Base-by-base conservation (phyloP, 2,113 vertebrate species). In the Elephantulus edwardii region DNA sequence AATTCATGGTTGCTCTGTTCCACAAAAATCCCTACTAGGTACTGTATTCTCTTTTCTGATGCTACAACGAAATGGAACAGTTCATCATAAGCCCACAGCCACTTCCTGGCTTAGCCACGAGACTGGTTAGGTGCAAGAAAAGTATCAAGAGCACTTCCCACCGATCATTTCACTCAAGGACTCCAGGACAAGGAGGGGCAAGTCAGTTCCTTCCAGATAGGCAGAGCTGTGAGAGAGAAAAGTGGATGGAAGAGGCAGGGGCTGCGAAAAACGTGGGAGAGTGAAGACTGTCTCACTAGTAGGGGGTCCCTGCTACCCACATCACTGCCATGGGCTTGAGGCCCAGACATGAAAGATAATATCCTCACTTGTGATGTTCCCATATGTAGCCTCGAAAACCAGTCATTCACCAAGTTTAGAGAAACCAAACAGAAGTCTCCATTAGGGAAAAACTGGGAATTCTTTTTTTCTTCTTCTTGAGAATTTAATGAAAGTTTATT, bases 21-120 rank as follows among this genome's bases (percentile, higher is more conserved):
- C 58, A 82, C 81, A 84, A 89, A 94, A 91, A 78, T 9, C 19
- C 24, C 72, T 30, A 70, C 44, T 50, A 14, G 26, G 75, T 89
- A 62, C 48, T 89, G 38, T 38, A 58, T 91, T 60, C 58, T 75
- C 60, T 87, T 48, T 79, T 2, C 60, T 62, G 60, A 62, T 26
- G n/a, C 11, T 35, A n/a, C 62, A 64, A 17, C n/a, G 33, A 70
- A 77, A 26, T 38, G 83, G 68, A 90, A 83, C 2, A 44, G 28
- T 52, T 40, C 1, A 35, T 70, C 75, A 83, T 35, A 86, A 94
- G 83, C 30, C 24, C 28, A n/a, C 24, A 48, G 26, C n/a, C 52
- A 68, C 44, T 82, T 93, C 75, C 75, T 64, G 56, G 78, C 22
- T 85, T 24, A 78, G 62, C 35, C 58, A 30, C 64, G 68, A 83